Percentiles rank a stretch among this genome's conserved stretches.
Conservation (phyloP, 1,140 invertebrate genomes). For the Solenopsis fugax region DNA sequence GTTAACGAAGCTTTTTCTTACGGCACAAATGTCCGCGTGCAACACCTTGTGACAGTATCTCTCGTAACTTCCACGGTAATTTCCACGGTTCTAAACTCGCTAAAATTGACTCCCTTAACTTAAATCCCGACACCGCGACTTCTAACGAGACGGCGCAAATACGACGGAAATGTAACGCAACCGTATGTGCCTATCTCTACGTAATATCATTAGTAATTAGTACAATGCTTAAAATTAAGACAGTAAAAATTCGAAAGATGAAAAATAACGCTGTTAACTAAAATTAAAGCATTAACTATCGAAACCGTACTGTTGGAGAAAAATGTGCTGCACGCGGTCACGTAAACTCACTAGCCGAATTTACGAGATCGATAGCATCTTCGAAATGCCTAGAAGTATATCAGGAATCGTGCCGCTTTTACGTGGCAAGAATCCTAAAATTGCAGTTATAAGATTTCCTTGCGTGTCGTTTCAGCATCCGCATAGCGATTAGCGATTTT, state of each 20-base stretch:
- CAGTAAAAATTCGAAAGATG: background rate
- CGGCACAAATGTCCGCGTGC: constrained; percentile 25
- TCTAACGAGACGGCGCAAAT: background rate
- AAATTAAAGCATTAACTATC: background rate
- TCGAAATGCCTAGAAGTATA: constrained; percentile 1
- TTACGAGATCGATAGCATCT: constrained; percentile 44
- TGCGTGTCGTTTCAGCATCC: constrained; percentile 34
- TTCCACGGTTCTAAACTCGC: constrained; percentile 39
- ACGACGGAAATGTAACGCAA: constrained; percentile 14
- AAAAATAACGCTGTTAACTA: background rate
- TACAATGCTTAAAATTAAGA: background rate
- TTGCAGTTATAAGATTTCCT: constrained; percentile 56
- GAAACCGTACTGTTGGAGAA: constrained; percentile 23
- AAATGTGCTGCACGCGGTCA: constrained; percentile 35
- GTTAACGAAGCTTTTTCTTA: constrained; percentile 58
- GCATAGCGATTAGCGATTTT: constrained; percentile 21
- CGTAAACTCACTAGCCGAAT: constrained; percentile 37
- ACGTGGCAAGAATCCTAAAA: constrained; percentile 49
- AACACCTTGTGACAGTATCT: constrained; percentile 52
- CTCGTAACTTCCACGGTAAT: constrained; percentile 52
- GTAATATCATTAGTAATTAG: background rate
- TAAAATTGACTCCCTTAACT: constrained; percentile 14
- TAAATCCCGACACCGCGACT: background rate
- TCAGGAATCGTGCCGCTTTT: background rate
- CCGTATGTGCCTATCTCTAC: background rate